Conservation (phyloP, 2,797 vertebrate species). For the Anguilla marmorata region DNA sequence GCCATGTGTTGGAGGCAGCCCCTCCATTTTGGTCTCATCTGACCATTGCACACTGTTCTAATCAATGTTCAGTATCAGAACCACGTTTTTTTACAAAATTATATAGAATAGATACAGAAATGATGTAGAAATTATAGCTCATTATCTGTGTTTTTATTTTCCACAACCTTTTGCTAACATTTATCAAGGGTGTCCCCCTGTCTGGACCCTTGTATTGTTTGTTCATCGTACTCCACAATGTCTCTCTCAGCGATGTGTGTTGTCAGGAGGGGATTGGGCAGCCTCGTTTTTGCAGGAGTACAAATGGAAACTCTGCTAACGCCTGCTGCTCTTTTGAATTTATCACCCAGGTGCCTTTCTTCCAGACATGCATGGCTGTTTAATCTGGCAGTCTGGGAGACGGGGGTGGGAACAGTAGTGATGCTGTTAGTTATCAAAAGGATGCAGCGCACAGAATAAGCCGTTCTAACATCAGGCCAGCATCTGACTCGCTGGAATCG, state of each 20-base stretch:
- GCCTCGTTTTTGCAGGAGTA: neutral
- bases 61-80: neutral
- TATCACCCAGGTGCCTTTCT: neutral
- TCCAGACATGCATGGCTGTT: neutral
- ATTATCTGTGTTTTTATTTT: neutral
- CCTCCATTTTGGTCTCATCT: neutral
- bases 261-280: neutral
- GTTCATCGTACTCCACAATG: neutral
- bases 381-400: neutral
- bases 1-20: neutral
- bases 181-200: neutral
- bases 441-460: neutral
- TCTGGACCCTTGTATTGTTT: neutral
- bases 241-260: neutral
- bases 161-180: neutral
- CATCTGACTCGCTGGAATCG: neutral
- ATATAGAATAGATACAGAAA: too few relatives aligned
- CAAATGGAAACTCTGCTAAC: neutral
- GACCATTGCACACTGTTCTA: neutral
- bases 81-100: too few relatives aligned
- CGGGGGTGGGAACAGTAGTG: neutral
- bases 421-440: neutral
- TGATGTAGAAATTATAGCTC: neutral
- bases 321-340: neutral
- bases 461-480: neutral